Evolutionary conservation across 2,113 vertebrate species (phyloP).

Genomic region (Cyprinodon variegatus): DNA sequence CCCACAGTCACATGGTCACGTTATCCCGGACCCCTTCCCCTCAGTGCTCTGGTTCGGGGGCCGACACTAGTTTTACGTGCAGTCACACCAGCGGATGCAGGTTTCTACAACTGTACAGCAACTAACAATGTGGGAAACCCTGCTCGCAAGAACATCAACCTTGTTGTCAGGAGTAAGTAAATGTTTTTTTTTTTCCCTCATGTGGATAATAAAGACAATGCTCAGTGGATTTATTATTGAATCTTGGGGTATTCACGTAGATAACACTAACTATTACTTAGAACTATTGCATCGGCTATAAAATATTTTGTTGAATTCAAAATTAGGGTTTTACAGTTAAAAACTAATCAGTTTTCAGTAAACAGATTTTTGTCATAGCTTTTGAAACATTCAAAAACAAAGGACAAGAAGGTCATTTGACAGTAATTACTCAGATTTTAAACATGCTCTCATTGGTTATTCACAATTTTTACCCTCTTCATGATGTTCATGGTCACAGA

Average conservation of each 20-base stretch:
- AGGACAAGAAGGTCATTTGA: neutral
- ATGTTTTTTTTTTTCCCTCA: neutral
- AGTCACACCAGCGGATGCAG: slow-evolving; percentile 85
- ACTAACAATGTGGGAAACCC: slow-evolving; percentile 97
- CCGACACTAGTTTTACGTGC: slow-evolving; percentile 85
- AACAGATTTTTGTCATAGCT: neutral
- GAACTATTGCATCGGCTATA: neutral
- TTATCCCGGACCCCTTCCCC: slow-evolving; percentile 85
- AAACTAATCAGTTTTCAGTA: neutral
- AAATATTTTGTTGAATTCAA: neutral
- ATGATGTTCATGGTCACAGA: neutral
- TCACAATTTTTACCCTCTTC: neutral
- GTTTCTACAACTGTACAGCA: slow-evolving; percentile 95
- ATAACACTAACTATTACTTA: neutral
- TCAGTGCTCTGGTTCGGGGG: slow-evolving; percentile 83
- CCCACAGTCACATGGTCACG: slow-evolving; percentile 91
- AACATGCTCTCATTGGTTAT: neutral
- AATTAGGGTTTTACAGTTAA: neutral
- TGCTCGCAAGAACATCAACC: slow-evolving; percentile 91
- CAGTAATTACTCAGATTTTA: neutral
- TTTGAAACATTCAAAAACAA: neutral
- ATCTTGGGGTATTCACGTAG: neutral
- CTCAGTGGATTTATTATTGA: neutral
- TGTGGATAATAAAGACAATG: neutral
- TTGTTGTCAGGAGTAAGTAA: slow-evolving; percentile 87